Evolutionary conservation across 2,113 vertebrate species (phyloP).

Genomic region (Hyperopisus bebe): DNA sequence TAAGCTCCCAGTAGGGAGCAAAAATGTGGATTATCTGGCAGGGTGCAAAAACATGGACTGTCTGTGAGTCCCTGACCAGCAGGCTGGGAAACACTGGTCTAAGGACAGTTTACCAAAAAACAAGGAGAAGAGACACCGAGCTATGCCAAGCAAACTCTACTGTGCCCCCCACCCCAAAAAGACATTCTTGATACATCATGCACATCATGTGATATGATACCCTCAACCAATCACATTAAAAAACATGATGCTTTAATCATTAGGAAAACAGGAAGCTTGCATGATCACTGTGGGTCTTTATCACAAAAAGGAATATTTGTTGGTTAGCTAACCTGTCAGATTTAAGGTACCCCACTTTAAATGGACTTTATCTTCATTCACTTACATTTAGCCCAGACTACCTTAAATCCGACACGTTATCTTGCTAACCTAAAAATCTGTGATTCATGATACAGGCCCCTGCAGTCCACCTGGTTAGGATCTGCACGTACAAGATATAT

Average conservation of each 20-base stretch:
- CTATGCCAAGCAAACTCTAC: not conserved
- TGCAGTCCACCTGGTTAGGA: not conserved
- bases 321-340: not conserved
- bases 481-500: not conserved
- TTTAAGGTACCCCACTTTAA: not conserved
- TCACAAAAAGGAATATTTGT: not conserved
- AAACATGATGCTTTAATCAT: not conserved
- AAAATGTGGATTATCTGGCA: not conserved
- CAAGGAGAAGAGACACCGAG: not conserved
- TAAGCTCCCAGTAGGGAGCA: not conserved
- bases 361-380: not conserved
- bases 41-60: not conserved
- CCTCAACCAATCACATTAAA: not conserved
- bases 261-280: not conserved
- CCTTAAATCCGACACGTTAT: not conserved
- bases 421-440: not conserved
- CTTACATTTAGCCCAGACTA: not conserved
- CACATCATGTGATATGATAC: not conserved
- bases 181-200: not conserved
- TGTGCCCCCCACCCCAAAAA: not conserved
- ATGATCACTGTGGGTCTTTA: not conserved
- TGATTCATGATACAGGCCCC: not conserved
- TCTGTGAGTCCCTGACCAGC: not conserved
- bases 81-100: not conserved
- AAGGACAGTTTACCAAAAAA: not conserved